Evolutionary conservation across 2,113 vertebrate genomes (phyloP).

Genomic region (Stigmatopora nigra): DNA sequence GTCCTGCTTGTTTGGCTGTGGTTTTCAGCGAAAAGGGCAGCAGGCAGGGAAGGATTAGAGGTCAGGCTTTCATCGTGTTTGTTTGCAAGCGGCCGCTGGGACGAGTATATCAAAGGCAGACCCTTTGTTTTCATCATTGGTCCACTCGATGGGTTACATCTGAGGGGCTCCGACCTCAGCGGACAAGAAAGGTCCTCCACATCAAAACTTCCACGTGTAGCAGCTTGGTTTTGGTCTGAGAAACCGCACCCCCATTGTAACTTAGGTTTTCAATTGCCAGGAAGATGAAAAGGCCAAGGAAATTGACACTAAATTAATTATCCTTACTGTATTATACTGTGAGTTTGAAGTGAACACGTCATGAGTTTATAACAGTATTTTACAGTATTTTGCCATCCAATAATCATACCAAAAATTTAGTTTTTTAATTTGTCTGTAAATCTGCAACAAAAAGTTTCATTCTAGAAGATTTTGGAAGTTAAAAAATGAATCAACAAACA

Average conservation of each 20-base stretch:
- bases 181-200: constrained; percentile 49
- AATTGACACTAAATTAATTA: constrained; percentile 55
- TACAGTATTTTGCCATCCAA: neutral
- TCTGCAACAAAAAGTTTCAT: neutral
- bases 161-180: constrained; percentile 52
- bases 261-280: constrained; percentile 37
- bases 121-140: constrained; percentile 54
- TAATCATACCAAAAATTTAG: neutral
- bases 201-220: constrained; percentile 62
- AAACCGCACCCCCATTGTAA: constrained; percentile 4
- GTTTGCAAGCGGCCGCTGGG: constrained; percentile 48
- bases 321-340: constrained; percentile 29
- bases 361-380: neutral
- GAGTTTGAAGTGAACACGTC: constrained; percentile 47
- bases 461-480: neutral
- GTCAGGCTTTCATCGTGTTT: constrained; percentile 70
- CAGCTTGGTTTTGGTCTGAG: constrained; percentile 51
- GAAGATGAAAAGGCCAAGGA: constrained; percentile 63
- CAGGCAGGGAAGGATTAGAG: constrained; percentile 54
- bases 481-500: neutral
- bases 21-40: constrained; percentile 55
- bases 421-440: neutral
- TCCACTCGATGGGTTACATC: constrained; percentile 41
- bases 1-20: constrained; percentile 34
- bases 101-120: constrained; percentile 59